Base-by-base conservation (phyloP, 2,888 invertebrate species). In the Automeris io region DNA sequence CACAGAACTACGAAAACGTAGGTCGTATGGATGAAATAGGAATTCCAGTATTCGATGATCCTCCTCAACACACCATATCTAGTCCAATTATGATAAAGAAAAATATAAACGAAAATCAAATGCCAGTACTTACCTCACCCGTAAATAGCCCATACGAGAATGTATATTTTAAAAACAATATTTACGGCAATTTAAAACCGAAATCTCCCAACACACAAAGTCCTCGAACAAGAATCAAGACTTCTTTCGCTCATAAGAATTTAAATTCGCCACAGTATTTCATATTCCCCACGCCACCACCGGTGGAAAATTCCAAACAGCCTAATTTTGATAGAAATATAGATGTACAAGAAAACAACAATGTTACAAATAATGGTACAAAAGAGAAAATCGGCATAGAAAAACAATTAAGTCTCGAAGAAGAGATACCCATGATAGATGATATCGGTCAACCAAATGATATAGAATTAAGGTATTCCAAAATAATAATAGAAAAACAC, bases 151-250 rank as follows among this genome's bases (percentile, higher is more conserved):
- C 89, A 0, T 92, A 91, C 52, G 92, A 92, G 65, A 92, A 91
- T 60, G 86, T 91, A 1, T 78, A 83, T 34, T 69, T 78, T 13
- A 75, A 88, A 47, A 77, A 71, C 40, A 75, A 75, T 32, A 51
- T 69, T 0, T 67, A 61, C 9, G 52, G 57, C 0, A 71, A 64
- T 29, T 43, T 85, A 5, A 80, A 83, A 62, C 87, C 81, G 23
- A 86, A 76, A 52, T 87, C 76, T 21, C 88, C 79, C 0, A 85
- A 75, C 49, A 87, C 83, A 24, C 88, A 70, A 73, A 88, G 71
- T 65, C 91, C 91, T 1, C 79, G 91, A 43, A 88, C 90, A 2
- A 79, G 90, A 62, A 91, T 91, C 18, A 90, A 90, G 56, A 91
- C 91, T 0, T 72, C 69, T 1, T 90, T 89, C 50, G 81, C 87